Conservation (phyloP, 2,888 invertebrate species). For the Plutella xylostella region DNA sequence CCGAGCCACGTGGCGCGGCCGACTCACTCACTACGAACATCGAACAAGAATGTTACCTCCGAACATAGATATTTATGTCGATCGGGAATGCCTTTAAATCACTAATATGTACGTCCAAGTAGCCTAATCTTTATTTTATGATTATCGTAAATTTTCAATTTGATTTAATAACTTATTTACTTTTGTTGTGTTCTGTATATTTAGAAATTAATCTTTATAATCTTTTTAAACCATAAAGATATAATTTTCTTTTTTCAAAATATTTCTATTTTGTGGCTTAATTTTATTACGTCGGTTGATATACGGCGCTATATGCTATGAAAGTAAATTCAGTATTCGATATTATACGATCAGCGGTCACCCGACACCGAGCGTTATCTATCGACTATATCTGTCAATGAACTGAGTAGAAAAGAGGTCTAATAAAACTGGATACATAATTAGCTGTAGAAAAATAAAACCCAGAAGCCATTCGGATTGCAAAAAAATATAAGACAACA, state of each 20-base stretch:
- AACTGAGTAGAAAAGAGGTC: not conserved
- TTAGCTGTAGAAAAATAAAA: not conserved
- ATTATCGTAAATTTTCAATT: slow-evolving; percentile 60
- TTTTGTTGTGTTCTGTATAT: slow-evolving; percentile 32
- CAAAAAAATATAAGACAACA: not conserved
- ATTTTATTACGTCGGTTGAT: not conserved
- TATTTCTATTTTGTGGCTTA: slow-evolving; percentile 2
- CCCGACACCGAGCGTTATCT: not conserved
- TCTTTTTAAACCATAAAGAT: slow-evolving; percentile 31
- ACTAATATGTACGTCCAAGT: slow-evolving; percentile 33
- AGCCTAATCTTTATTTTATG: slow-evolving; percentile 60
- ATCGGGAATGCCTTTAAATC: slow-evolving; percentile 49
- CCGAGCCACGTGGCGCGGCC: slow-evolving; percentile 51
- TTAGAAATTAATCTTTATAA: slow-evolving; percentile 45
- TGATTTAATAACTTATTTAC: slow-evolving; percentile 63
- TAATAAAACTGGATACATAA: slow-evolving; percentile 1
- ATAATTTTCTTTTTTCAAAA: slow-evolving; percentile 24
- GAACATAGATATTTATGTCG: not conserved
- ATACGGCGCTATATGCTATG: not conserved
- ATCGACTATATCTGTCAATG: not conserved
- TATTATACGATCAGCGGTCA: no score
- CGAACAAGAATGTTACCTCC: slow-evolving; percentile 39
- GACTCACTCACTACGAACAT: slow-evolving; percentile 43
- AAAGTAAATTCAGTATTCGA: not conserved
- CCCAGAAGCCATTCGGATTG: not conserved